Evolutionary conservation across 2,888 invertebrate species (phyloP).

Genomic region (Malacosoma neustria): DNA sequence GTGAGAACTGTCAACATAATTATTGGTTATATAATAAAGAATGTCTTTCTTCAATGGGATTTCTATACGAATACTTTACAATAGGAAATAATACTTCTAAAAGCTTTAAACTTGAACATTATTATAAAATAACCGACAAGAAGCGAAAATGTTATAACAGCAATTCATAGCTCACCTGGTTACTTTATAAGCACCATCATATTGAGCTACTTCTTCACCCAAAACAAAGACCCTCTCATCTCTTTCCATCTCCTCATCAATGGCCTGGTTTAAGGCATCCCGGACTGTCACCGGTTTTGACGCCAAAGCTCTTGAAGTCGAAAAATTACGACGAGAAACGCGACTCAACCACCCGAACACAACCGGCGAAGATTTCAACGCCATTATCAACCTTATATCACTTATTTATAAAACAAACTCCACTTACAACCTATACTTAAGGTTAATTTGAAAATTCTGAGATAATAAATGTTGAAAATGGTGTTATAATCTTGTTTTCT

Average conservation of each 20-base stretch:
- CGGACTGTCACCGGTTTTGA: conserved; percentile 90
- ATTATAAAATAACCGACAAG: not conserved
- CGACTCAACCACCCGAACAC: conserved; percentile 41
- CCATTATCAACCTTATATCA: conserved; percentile 48
- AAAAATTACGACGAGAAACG: conserved; percentile 51
- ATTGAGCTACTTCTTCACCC: conserved; percentile 99
- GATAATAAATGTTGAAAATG: conserved; percentile 35
- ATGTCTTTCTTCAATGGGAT: conserved; percentile 1
- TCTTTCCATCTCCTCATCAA: conserved; percentile 97
- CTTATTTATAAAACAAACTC: conserved; percentile 21
- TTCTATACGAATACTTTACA: not conserved
- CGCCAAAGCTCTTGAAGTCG: conserved; percentile 48
- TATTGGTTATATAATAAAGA: conserved; percentile 46
- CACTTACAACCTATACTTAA: conserved; percentile 23
- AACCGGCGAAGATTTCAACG: conserved; percentile 63
- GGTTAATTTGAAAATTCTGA: conserved; percentile 21
- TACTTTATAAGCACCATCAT: conserved; percentile 98
- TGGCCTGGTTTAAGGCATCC: conserved; percentile 96
- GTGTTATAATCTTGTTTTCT: conserved; percentile 30
- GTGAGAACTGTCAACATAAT: conserved; percentile 34
- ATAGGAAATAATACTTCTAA: too few species aligned
- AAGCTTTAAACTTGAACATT: too few species aligned
- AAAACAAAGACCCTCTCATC: conserved; percentile 93
- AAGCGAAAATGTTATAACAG: not conserved
- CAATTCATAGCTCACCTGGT: conserved; percentile 57